Base-by-base conservation (phyloP, 2,113 vertebrate species). In the Penelope pileata region DNA sequence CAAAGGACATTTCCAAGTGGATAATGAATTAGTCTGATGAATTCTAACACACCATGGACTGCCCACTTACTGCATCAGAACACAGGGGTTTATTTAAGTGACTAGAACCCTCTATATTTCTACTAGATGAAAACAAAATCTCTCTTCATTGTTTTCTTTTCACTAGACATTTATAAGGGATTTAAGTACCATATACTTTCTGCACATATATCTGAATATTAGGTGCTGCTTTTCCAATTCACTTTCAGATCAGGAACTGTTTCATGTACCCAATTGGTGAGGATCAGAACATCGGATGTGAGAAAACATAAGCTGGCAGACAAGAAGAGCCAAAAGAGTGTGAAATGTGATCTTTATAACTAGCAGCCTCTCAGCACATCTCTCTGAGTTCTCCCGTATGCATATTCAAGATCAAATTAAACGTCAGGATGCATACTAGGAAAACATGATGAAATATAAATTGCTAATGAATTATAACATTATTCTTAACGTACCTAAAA, bases 361-460 rank as follows among this genome's bases (percentile, higher is more conserved):
- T 47, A 69, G 38, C 51, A 79, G 67, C 40, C 23, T 32, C 56
- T 18, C 27, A 53, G 63, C 63, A 60, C 16, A 59, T 15, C 23
- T 3, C 34, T 75, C 29, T 30, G n/a, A 75, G 29, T 30, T 90
- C 67, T 76, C 47, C 6, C 8, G n/a, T 40, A 16, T 13, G 66
- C 45, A 38, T 79, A 36, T 59, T 22, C 7, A 2, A 79, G 59
- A 80, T 36, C 45, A 74, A 89, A 34, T 80, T 76, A 89, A 85
- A 91, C 12, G 9, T 94, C 91, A 87, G 32, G 78, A 60, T 80
- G 45, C 83, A 47, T 50, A 91, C 51, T 90, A 91, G 94, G 54
- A 92, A 23, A 27, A 76, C 38, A 82, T 66, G 34, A 74, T 91
- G 63, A 94, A 94, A 85, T 84, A 93, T 81, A 76, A 84, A 70